Evolutionary conservation across 92 coral and sea anemone genomes (phyloP).

Genomic region (Chrysogorgia sp.): DNA sequence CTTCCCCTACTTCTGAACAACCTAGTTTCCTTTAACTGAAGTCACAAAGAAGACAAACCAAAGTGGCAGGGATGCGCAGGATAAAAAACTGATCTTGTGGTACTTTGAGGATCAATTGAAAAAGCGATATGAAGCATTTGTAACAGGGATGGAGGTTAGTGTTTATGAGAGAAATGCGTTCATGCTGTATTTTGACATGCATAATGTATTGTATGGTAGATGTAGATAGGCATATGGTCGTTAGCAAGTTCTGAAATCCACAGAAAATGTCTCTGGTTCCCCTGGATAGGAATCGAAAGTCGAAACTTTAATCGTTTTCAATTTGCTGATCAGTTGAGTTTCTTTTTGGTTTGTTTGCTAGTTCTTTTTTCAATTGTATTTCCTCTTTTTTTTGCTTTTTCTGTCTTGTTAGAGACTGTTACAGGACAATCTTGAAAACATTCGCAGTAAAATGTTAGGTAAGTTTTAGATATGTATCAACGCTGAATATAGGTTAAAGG

Average conservation of each 20-base stretch:
- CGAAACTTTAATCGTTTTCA: no score
- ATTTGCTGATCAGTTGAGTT: no score
- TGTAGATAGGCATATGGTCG: no score
- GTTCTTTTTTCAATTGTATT: no score
- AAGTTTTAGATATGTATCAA: background rate
- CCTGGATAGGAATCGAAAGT: no score
- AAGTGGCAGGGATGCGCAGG: conserved; percentile 65
- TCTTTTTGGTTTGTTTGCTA: no score
- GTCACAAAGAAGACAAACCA: conserved; percentile 48
- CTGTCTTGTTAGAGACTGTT: conserved; percentile 70
- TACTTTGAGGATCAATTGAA: conserved; percentile 84
- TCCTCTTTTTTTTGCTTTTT: background rate
- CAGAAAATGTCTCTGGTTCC: no score
- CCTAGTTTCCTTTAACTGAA: conserved; percentile 74
- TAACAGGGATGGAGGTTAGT: conserved; percentile 73
- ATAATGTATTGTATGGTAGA: no score
- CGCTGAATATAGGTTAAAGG: background rate
- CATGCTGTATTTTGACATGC: no score
- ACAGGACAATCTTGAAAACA: conserved; percentile 85
- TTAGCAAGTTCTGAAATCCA: no score
- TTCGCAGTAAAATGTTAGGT: conserved; percentile 87
- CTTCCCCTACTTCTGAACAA: no score
- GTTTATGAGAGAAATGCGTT: no score
- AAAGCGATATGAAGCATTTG: conserved; percentile 76
- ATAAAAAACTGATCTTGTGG: conserved; percentile 77